Percentiles rank a stretch among this genome's conserved stretches.
Evolutionary conservation across 2,113 vertebrate genomes (phyloP).

Genomic region (Aldabrachelys gigantea): DNA sequence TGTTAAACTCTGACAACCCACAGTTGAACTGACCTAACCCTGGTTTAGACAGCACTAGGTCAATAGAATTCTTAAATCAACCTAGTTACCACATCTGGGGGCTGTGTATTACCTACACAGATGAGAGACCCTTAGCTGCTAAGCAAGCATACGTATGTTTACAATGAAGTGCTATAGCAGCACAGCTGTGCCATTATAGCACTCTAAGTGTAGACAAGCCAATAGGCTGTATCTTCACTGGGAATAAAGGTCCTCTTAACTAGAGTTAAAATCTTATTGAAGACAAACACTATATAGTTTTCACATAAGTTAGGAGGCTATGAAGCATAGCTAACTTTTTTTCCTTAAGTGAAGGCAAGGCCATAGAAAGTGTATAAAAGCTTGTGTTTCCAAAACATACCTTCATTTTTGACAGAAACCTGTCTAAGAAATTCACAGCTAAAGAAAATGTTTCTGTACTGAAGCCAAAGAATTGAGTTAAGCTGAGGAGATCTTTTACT

Average conservation of each 20-base stretch:
- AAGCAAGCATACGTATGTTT: not conserved
- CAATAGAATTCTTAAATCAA: not conserved
- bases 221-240: not conserved
- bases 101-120: rapidly evolving
- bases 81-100: not conserved
- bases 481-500: conserved; percentile 92
- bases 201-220: not conserved
- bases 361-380: not conserved
- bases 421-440: conserved; percentile 90
- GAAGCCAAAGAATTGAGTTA: conserved; percentile 95
- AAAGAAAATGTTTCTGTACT: conserved; percentile 91
- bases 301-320: not conserved
- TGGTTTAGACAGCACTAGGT: not conserved
- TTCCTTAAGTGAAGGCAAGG: not conserved
- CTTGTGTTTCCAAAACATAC: conserved; percentile 71
- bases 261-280: not conserved
- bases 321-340: no score
- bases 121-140: not conserved
- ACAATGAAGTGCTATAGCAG: not conserved
- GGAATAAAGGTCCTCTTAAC: not conserved
- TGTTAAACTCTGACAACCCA: not conserved
- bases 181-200: not conserved
- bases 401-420: conserved; percentile 95
- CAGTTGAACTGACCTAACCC: not conserved
- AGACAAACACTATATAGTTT: not conserved